These are phyloP conservation scores for Syrrhaptes paradoxus DNA, from an alignment of 2,113 vertebrate genomes.

Conservation along the genomic window DNA sequence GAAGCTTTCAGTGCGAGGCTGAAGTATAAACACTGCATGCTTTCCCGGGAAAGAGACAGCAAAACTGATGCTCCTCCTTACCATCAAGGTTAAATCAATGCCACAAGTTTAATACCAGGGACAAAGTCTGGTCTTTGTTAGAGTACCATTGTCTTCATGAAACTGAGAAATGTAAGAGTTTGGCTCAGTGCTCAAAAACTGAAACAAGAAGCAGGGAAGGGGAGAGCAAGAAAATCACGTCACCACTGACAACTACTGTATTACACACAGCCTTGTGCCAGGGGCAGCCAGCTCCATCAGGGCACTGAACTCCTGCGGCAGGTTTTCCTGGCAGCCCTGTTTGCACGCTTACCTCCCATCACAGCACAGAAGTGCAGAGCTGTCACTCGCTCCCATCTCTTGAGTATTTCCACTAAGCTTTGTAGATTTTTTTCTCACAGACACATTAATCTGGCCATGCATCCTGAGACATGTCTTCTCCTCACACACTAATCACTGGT, in stretches of 20 bases:
- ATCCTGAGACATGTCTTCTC: fast-evolving
- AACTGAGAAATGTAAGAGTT: neutral
- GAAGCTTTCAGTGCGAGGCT: neutral
- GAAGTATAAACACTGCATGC: neutral
- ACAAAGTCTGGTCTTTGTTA: neutral
- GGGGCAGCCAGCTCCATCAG: neutral
- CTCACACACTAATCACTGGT: neutral
- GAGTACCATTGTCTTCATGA: neutral
- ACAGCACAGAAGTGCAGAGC: neutral
- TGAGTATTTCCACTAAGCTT: neutral
- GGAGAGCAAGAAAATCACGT: neutral
- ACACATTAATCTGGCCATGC: neutral
- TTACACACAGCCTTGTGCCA: neutral
- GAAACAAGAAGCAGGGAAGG: neutral
- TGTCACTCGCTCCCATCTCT: neutral
- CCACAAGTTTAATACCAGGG: neutral
- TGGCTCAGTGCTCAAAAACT: neutral
- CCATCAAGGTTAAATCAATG: neutral
- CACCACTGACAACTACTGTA: neutral
- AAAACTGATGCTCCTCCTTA: neutral
- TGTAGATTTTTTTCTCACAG: neutral
- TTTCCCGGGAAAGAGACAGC: neutral
- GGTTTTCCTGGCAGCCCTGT: neutral
- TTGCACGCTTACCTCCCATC: neutral
- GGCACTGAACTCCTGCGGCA: neutral